Evolutionary conservation across 2,113 vertebrate genomes (phyloP).

Genomic region (Arothron firmamentum): DNA sequence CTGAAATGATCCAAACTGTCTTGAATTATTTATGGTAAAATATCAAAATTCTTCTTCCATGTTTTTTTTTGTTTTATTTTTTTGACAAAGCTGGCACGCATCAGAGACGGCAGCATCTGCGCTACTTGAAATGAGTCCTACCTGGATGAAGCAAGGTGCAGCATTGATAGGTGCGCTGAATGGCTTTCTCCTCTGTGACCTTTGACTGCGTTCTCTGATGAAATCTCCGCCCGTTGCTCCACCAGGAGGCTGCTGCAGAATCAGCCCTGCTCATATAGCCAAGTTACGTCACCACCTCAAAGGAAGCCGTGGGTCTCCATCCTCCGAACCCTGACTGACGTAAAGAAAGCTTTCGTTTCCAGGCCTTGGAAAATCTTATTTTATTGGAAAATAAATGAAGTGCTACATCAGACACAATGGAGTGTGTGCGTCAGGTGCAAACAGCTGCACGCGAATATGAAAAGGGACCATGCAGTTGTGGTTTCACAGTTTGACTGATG

Average conservation of each 20-base stretch:
- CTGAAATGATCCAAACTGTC: background rate
- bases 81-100: conserved; percentile 63
- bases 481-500: conserved; percentile 36
- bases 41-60: background rate
- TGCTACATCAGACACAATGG: conserved; percentile 41
- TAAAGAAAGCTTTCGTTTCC: background rate
- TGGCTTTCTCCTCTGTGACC: background rate
- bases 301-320: conserved; percentile 2
- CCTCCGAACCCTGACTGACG: conserved; percentile 1
- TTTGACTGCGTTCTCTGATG: background rate
- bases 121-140: conserved; percentile 40
- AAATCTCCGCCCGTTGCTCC: conserved; percentile 4
- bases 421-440: conserved; percentile 16
- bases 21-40: background rate
- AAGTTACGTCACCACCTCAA: conserved; percentile 55
- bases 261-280: conserved; percentile 65
- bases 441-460: conserved; percentile 33
- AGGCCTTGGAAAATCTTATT: conserved; percentile 43
- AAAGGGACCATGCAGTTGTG: conserved; percentile 43
- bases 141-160: conserved; percentile 74
- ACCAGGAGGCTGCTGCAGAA: conserved; percentile 77
- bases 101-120: conserved; percentile 17
- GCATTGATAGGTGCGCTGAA: conserved; percentile 73
- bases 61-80: background rate
- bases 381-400: conserved; percentile 59